Evolutionary conservation across 2,888 invertebrate genomes (phyloP).

Genomic region (Eupithecia dodoneata): DNA sequence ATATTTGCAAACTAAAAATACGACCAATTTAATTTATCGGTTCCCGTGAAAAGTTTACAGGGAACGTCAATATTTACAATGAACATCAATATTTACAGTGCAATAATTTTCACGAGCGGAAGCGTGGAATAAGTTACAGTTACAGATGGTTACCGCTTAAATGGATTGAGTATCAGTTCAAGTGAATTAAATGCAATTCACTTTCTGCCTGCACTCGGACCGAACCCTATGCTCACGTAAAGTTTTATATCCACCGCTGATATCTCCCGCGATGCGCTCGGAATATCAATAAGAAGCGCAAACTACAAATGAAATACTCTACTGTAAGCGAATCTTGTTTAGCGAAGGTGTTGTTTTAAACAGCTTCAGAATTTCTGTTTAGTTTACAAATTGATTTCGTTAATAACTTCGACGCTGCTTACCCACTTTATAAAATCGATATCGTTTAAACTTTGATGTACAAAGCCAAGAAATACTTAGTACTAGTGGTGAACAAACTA

Average conservation of each 20-base stretch:
- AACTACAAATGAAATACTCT: constrained; percentile 69
- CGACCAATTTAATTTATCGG: constrained; percentile 6
- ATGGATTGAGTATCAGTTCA: not conserved
- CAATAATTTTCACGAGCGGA: constrained; percentile 13
- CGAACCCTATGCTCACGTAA: constrained; percentile 54
- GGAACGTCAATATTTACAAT: constrained; percentile 10
- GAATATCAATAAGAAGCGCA: constrained; percentile 72
- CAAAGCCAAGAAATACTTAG: not conserved
- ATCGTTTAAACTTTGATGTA: constrained; percentile 30
- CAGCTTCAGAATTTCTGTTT: constrained; percentile 46
- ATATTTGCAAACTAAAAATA: not conserved
- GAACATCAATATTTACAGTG: constrained; percentile 9
- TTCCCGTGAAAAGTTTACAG: constrained; percentile 13
- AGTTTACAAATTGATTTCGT: constrained; percentile 48
- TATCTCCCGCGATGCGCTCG: constrained; percentile 63
- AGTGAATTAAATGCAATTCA: constrained; percentile 23
- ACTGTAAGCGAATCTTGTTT: constrained; percentile 59
- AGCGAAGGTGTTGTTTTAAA: constrained; percentile 57
- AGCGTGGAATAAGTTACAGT: not conserved
- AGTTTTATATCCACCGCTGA: constrained; percentile 72
- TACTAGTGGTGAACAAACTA: not conserved
- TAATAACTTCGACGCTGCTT: constrained; percentile 40
- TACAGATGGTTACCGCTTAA: not conserved
- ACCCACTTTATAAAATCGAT: constrained; percentile 41
- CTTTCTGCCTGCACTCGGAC: constrained; percentile 49